Percentiles rank a stretch among this genome's conserved stretches.
phyloP scores from a whole-genome alignment of 2,888 invertebrate genomes.

The Furcula furcula region DNA sequence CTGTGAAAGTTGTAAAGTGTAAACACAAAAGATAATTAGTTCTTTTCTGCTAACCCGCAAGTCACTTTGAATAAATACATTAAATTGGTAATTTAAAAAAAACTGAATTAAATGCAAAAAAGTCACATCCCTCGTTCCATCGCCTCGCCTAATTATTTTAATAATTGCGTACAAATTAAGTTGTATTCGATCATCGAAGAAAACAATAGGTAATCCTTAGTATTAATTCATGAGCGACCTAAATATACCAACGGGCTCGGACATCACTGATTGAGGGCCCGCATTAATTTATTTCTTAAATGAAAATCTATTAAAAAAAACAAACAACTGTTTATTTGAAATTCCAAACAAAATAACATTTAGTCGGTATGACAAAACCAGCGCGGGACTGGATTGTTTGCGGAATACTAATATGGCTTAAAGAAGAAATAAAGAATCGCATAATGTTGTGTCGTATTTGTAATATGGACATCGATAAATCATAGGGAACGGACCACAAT shows the following conservation, averaged over 20 bases:
- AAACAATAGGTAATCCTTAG: constrained; percentile 54
- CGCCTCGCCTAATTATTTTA: constrained; percentile 51
- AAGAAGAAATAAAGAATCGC: constrained; percentile 80
- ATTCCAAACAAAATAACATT: constrained; percentile 81
- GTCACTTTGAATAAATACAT: no score
- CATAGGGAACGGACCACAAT: constrained; percentile 79
- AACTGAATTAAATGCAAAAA: no score
- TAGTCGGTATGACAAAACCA: constrained; percentile 81
- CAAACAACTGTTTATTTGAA: constrained; percentile 75
- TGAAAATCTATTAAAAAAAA: constrained; percentile 55
- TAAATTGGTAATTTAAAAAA: no score
- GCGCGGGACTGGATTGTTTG: constrained; percentile 73
- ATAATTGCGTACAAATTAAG: constrained; percentile 73
- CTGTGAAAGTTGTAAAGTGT: no score
- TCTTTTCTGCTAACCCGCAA: no score
- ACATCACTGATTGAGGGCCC: constrained; percentile 63
- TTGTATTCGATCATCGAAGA: constrained; percentile 53
- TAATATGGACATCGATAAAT: constrained; percentile 80
- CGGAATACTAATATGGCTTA: constrained; percentile 80
- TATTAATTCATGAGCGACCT: constrained; percentile 73
- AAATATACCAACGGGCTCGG: constrained; percentile 56
- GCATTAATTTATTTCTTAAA: constrained; percentile 70
- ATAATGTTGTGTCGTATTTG: constrained; percentile 80
- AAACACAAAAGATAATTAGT: no score
- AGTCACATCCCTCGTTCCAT: no score